Evolutionary conservation across 2,888 invertebrate species (phyloP), one percentile per base, ranked within the genome.

Genomic region (Steinernema scapterisci): DNA sequence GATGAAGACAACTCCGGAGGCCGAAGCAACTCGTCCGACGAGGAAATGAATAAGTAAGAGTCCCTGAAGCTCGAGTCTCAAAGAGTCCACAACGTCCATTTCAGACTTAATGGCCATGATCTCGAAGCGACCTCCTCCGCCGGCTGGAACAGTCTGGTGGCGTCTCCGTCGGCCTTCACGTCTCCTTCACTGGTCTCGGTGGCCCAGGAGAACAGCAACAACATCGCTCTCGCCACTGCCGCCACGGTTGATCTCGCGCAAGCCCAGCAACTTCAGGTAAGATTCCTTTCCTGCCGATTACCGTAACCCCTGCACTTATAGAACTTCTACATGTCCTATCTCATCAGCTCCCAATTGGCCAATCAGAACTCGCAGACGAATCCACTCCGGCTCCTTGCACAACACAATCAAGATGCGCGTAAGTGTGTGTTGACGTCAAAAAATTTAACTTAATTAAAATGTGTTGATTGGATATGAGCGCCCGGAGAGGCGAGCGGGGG

Each of bases 381-480:
- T 63, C 63, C 63, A 63, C 31, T 63, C 21, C 63, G 63, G 31
- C 63, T 63, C 31, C 63, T 63, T 9, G 63, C 63, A 31, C 63
- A 63, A 31, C 63, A 63, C 31, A 63, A 63, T 63, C 63, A 27
- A 63, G 63, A 63, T 7, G 63, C 63, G 31, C 63, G 63, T 63
- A 63, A 63, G 63, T 63, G 27, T 21, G 54, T 19, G 25, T 54
- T 54, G 13, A 54, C 54, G 54, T 54, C 63, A 63, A 27, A 63
- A 63, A 63, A 63, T 63, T 63, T 31, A 63, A 63, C 63, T 63
- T 31, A 63, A 63, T 63, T 63, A 63, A 63, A 63, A 63, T 63
- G 38, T 63, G 63, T 63, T 63, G 63, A 63, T 63, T 38, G 21
- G 23, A 52, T 21, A 52, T 52, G 52, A 52, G 52, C 52, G 52